phyloP scores from a whole-genome alignment of 1,140 invertebrate species.

The Eueides isabella region DNA sequence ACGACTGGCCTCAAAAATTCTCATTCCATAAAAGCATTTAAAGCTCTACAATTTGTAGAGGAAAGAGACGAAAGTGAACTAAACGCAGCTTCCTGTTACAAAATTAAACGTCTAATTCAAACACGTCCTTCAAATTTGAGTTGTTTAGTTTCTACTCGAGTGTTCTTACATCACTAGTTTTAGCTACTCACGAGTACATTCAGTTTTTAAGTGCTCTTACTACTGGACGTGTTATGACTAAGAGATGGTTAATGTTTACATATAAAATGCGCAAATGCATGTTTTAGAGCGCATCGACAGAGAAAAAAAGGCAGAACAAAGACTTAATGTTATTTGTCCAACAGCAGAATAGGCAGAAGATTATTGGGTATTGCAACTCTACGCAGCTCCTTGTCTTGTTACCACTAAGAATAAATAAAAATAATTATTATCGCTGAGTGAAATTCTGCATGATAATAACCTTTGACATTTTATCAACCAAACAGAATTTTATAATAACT shows the following conservation, averaged over 20 bases:
- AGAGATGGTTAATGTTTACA: neutral
- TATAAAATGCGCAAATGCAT: neutral
- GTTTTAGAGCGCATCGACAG: neutral
- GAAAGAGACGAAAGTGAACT: too few species aligned
- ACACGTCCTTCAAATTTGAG: constrained; percentile 46
- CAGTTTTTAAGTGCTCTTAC: constrained; percentile 6
- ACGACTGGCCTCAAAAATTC: too few species aligned
- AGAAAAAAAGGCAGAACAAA: neutral
- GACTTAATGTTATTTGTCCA: neutral
- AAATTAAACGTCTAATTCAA: constrained; percentile 42
- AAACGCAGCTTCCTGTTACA: constrained; percentile 44
- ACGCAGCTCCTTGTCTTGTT: too few species aligned
- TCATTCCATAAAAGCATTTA: constrained; percentile 29
- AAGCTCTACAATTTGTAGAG: constrained; percentile 40
- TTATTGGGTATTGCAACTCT: too few species aligned
- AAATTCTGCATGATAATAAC: too few species aligned
- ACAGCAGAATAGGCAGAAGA: too few species aligned
- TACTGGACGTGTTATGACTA: neutral
- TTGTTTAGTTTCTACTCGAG: constrained; percentile 48
- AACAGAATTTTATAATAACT: too few species aligned
- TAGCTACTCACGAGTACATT: constrained; percentile 16
- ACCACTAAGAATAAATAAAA: too few species aligned
- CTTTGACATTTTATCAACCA: too few species aligned
- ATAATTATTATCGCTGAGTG: too few species aligned
- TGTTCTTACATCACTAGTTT: constrained; percentile 30